Conservation (phyloP, 2,888 invertebrate species). For the Trichogramma dendrolimi region DNA sequence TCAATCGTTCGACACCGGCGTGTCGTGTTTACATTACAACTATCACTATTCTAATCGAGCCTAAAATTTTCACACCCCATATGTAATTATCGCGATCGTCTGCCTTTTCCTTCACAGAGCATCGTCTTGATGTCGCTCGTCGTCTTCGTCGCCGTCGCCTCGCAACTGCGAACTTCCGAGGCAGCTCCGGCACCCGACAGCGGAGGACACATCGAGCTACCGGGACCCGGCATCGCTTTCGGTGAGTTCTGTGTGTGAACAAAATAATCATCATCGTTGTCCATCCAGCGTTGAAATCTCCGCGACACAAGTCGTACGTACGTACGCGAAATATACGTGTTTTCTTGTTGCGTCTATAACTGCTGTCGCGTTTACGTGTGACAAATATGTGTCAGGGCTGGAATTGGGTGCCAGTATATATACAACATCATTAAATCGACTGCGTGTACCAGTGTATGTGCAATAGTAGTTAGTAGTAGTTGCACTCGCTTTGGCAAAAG, state of each 20-base stretch:
- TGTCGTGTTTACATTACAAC: too few species aligned
- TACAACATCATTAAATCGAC: too few species aligned
- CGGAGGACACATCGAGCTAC: conserved; percentile 50
- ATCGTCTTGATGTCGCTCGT: neutral
- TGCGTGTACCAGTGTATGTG: too few species aligned
- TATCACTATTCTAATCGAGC: too few species aligned
- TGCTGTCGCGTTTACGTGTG: neutral
- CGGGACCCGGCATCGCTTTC: conserved; percentile 48
- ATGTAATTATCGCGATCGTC: too few species aligned
- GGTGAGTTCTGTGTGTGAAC: conserved; percentile 38
- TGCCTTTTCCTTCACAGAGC: too few species aligned
- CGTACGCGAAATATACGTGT: neutral
- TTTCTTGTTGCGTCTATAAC: neutral
- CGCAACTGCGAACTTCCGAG: neutral
- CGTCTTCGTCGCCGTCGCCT: neutral
- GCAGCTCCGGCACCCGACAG: conserved; percentile 43
- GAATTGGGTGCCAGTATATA: too few species aligned
- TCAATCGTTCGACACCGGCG: too few species aligned
- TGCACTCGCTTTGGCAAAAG: too few species aligned
- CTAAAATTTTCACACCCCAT: too few species aligned
- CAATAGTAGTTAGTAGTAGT: too few species aligned
- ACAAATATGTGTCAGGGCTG: conserved; percentile 21
- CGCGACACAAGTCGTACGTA: neutral
- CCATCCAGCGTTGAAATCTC: neutral
- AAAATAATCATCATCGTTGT: neutral